These are phyloP conservation scores for Scytalopus superciliaris DNA, from an alignment of 2,113 vertebrate genomes.

Conservation along the genomic window DNA sequence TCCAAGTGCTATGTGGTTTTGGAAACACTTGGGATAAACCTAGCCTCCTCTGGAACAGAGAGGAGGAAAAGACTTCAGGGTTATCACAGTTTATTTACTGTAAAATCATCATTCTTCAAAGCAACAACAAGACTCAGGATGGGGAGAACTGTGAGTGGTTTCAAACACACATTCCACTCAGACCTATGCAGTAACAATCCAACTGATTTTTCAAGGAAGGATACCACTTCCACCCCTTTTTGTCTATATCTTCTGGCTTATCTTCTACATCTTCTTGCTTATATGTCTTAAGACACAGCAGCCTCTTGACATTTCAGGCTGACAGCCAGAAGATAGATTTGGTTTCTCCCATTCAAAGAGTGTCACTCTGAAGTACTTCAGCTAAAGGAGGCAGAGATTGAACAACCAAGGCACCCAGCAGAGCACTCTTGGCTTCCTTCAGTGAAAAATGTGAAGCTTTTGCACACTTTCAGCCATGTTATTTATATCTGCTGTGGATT, in stretches of 20 bases:
- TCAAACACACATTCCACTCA: neutral
- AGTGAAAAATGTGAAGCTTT: neutral
- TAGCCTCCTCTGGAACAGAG: neutral
- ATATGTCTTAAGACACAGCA: neutral
- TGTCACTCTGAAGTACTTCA: neutral
- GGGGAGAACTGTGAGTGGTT: neutral
- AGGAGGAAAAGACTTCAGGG: constrained; percentile 3
- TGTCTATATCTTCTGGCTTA: neutral
- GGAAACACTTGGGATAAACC: constrained; percentile 1
- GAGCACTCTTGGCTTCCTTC: neutral
- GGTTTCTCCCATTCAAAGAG: neutral
- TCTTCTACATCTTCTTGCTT: neutral
- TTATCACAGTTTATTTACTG: constrained; percentile 9
- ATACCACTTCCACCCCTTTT: neutral
- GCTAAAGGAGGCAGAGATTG: neutral
- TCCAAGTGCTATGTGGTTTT: neutral
- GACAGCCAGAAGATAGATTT: neutral
- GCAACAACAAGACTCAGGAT: neutral
- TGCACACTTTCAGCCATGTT: neutral
- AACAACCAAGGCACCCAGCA: neutral
- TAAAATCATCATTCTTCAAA: neutral
- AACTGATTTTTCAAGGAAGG: neutral
- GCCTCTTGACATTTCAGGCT: neutral
- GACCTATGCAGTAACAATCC: neutral
- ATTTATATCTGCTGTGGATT: neutral